Percentiles rank a stretch among this genome's conserved stretches.
phyloP scores from a whole-genome alignment of 2,888 invertebrate genomes.

The Pediacus dermestoides region DNA sequence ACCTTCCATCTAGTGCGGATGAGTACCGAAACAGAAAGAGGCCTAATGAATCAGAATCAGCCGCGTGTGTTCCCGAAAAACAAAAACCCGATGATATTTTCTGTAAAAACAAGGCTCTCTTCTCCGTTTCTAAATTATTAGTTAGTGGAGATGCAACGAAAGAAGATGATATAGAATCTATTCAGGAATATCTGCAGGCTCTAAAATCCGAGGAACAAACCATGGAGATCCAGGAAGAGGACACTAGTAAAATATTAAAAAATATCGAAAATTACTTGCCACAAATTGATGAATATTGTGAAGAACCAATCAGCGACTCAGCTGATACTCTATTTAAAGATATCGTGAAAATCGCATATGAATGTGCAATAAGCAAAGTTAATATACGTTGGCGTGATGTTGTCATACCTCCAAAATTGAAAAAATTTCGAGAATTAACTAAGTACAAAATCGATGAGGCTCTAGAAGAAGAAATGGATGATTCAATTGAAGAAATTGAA shows the following conservation, averaged over 20 bases:
- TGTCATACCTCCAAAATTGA: slow-evolving; percentile 6
- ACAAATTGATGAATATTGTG: too few species aligned
- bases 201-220: slow-evolving; percentile 23
- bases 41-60: slow-evolving; percentile 14
- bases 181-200: slow-evolving; percentile 27
- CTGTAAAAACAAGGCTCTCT: slow-evolving; percentile 40
- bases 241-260: slow-evolving; percentile 11
- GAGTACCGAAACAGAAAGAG: slow-evolving; percentile 11
- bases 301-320: too few species aligned
- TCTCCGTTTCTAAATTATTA: slow-evolving; percentile 32
- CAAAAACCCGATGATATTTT: slow-evolving; percentile 15
- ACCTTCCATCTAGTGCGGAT: too few species aligned
- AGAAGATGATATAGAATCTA: slow-evolving; percentile 21
- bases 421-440: neutral
- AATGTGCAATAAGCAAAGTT: neutral
- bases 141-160: slow-evolving; percentile 17
- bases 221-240: slow-evolving; percentile 16
- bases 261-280: too few species aligned
- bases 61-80: too few species aligned
- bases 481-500: slow-evolving; percentile 7
- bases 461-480: slow-evolving; percentile 5
- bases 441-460: slow-evolving; percentile 10
- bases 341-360: neutral
- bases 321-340: slow-evolving; percentile 1
- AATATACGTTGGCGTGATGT: too few species aligned